Conservation (phyloP, 2,797 vertebrate genomes). For the Sarcophilus harrisii region DNA sequence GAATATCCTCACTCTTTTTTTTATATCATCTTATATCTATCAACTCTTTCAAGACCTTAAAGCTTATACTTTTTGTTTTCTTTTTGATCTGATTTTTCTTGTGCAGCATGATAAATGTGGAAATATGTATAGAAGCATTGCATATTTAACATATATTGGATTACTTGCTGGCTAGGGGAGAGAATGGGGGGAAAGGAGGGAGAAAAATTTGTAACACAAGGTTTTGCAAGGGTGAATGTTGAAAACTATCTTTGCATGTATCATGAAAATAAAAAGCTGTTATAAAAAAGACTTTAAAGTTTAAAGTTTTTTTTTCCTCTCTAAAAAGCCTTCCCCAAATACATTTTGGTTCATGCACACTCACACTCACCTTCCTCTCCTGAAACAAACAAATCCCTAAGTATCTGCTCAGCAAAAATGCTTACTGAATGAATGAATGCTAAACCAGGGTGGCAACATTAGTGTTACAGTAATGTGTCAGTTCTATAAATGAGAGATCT, state of each 20-base stretch:
- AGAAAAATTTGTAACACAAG: no score
- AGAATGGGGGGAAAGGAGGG: no score
- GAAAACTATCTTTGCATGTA: no score
- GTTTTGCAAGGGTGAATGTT: no score
- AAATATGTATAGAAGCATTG: no score
- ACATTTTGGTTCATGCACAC: neutral
- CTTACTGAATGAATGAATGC: neutral
- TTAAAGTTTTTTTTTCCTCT: neutral
- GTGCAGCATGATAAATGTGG: no score
- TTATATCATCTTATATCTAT: neutral
- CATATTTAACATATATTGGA: no score
- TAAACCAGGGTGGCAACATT: neutral
- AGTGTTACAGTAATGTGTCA: slow-evolving; percentile 25
- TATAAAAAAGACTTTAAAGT: neutral
- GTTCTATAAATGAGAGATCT: slow-evolving; percentile 39
- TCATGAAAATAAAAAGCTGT: no score
- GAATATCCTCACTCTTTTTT: slow-evolving; percentile 24
- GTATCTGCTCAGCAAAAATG: neutral
- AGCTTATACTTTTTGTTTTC: no score
- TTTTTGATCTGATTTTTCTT: no score
- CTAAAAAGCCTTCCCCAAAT: neutral
- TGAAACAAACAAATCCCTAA: neutral
- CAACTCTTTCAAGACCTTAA: neutral
- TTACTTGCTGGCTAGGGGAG: no score
- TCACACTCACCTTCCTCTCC: neutral